phyloP scores from a whole-genome alignment of 2,888 invertebrate genomes.

The Cephus nigrinus region DNA sequence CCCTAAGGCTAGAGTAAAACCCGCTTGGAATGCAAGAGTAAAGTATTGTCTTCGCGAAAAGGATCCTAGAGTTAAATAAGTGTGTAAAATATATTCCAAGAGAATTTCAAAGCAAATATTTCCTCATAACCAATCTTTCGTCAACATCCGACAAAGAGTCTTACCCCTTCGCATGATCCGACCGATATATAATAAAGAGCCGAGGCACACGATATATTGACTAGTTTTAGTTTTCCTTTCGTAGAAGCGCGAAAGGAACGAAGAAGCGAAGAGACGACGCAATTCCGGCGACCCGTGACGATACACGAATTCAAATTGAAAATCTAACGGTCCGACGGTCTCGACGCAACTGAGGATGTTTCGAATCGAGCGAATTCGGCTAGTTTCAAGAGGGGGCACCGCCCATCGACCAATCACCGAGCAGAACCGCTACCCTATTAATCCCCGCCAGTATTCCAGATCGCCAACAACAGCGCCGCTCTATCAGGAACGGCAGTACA shows the following conservation, averaged over 20 bases:
- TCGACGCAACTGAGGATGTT: background rate
- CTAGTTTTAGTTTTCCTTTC: background rate
- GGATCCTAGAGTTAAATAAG: background rate
- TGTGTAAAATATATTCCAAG: background rate
- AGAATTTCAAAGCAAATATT: background rate
- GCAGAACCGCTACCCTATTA: background rate
- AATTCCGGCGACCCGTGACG: background rate
- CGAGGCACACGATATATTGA: background rate
- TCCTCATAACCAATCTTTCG: background rate
- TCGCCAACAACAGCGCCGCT: background rate
- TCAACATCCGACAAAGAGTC: background rate
- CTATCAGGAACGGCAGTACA: background rate
- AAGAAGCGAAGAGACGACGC: background rate
- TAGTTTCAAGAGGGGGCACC: background rate
- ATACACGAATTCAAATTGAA: background rate
- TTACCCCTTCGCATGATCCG: background rate
- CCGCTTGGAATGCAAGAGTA: background rate
- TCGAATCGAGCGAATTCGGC: background rate
- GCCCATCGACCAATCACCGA: background rate
- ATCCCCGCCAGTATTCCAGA: background rate
- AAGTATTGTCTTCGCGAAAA: background rate
- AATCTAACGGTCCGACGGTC: background rate
- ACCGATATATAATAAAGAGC: background rate
- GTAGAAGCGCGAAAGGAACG: background rate
- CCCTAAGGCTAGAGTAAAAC: background rate